Evolutionary conservation across 2,113 vertebrate genomes (phyloP), one percentile per base, ranked within the genome.

Genomic region (Cathartes aura): DNA sequence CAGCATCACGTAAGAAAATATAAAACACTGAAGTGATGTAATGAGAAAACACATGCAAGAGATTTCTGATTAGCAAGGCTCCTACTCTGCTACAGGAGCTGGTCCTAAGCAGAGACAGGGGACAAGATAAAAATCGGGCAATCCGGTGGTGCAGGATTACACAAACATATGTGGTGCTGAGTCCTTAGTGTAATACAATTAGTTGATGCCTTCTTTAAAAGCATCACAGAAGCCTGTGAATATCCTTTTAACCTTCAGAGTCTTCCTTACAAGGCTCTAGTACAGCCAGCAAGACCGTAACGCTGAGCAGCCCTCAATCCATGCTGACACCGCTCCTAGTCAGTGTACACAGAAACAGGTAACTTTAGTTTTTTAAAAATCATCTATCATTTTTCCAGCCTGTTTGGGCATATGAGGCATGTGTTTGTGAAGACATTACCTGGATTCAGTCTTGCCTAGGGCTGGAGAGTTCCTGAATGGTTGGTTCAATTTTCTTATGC

Each of bases 361-460:
- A 76, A 43, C 23, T 60, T 14, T 3, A 14, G 2, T 1, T 53
- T 87, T 82, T 63, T 27, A 2, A 38, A 60, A 59, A 38, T 3
- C 36, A 80, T 19, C 23, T 52, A 32, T 30, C 19, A 38, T 58
- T 81, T 76, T 81, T 55, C 30, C 32, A 60, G 60, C 36, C 34
- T 91, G 40, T 72, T 63, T 56, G 38, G 60, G 52, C 27, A 45
- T 13, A 30, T 4, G 32, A 82, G 63, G 32, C 5, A 53, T 11
- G 10, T 26, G 40, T 40, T 75, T 38, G 60, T 56, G 70, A 82
- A 93, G 70, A 52, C 50, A 47, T 26, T 38, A 43, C 48, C 22
- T 64, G 66, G 53, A 84, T 84, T 43, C 52, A 64, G 48, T 60
- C 81, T 94, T 68, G 89, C 96, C 93, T 73, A 53, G 27, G 73